Evolutionary conservation across 2,797 vertebrate species (phyloP).

Genomic region (Hypotaenidia okinawae): DNA sequence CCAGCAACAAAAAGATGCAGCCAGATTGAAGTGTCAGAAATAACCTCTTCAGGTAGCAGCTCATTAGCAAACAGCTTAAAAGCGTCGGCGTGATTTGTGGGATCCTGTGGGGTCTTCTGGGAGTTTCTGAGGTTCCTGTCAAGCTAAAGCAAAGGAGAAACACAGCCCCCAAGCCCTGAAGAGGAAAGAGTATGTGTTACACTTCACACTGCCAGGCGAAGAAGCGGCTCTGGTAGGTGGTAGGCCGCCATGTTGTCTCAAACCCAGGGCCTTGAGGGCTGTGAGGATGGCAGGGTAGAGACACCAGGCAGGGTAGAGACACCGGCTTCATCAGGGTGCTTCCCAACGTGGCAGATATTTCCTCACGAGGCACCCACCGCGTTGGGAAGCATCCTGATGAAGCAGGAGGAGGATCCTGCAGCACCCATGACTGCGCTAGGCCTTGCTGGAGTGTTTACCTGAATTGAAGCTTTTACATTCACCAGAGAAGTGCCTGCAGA

Average conservation of each 20-base stretch:
- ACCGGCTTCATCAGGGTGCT: no score
- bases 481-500: background rate
- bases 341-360: no score
- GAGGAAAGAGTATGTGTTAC: background rate
- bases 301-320: background rate
- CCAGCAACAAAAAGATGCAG: background rate
- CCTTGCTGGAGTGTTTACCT: background rate
- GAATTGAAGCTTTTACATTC: background rate
- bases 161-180: background rate
- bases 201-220: background rate
- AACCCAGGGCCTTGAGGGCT: background rate
- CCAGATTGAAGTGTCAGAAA: background rate
- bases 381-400: no score
- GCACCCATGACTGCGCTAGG: accelerated
- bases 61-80: background rate
- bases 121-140: background rate
- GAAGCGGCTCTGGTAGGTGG: background rate
- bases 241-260: background rate
- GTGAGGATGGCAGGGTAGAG: background rate
- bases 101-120: background rate
- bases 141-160: background rate
- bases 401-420: background rate
- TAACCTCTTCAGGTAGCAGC: background rate
- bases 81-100: background rate
- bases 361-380: no score